These are phyloP conservation scores for Centruroides sculpturatus DNA, from an alignment of 1,140 invertebrate species.

Conservation along the genomic window DNA sequence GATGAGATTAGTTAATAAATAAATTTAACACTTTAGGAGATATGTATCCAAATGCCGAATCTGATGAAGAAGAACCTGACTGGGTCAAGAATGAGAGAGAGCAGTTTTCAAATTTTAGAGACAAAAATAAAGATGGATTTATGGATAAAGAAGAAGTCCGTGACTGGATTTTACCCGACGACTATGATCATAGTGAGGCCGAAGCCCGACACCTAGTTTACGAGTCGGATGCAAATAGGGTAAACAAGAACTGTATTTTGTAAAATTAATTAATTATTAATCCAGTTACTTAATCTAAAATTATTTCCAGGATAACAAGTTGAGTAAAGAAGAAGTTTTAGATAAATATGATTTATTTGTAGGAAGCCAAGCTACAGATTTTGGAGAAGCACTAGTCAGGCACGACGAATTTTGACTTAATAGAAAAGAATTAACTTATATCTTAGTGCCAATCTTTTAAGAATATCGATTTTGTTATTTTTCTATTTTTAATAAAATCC, in stretches of 20 bases:
- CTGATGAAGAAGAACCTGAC: conserved; percentile 65
- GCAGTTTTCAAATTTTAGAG: conserved; percentile 61
- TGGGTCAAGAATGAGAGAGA: conserved; percentile 91
- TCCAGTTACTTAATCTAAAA: not conserved
- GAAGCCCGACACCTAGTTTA: conserved; percentile 89
- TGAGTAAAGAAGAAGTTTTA: conserved; percentile 84
- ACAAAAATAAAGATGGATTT: conserved; percentile 74
- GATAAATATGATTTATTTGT: conserved; percentile 96
- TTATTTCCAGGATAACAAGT: conserved; percentile 50
- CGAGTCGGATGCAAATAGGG: conserved; percentile 75
- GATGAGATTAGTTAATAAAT: too few relatives aligned
- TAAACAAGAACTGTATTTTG: conserved; percentile 17
- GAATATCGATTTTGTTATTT: too few relatives aligned
- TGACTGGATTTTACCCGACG: conserved; percentile 87
- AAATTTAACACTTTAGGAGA: conserved; percentile 33
- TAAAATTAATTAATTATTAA: not conserved
- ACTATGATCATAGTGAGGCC: conserved; percentile 92
- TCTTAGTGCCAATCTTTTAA: too few relatives aligned
- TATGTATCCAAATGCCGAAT: conserved; percentile 55
- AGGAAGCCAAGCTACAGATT: conserved; percentile 96
- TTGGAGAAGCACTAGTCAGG: conserved; percentile 81
- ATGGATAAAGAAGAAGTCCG: conserved; percentile 70
- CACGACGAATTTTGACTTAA: conserved; percentile 75
- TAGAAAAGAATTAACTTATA: too few relatives aligned
- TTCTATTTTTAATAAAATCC: too few relatives aligned